phyloP scores from a whole-genome alignment of 2,113 vertebrate species.

The Pavo muticus region DNA sequence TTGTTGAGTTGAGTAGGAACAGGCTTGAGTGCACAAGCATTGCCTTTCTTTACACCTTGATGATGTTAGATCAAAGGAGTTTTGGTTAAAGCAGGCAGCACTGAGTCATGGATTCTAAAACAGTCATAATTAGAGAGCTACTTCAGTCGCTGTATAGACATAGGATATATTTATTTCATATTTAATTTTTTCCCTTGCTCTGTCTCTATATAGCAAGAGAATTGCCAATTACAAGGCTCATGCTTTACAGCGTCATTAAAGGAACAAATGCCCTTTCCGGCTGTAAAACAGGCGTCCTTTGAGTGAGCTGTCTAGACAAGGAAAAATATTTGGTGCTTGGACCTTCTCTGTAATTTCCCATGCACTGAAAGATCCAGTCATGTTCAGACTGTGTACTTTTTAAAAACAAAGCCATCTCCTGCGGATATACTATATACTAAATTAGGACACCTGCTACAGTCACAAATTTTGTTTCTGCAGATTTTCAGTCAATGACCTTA shows the following conservation, averaged over 20 bases:
- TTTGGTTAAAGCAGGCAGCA: conserved; percentile 20
- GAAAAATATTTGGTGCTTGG: conserved; percentile 72
- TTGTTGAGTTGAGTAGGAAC: not conserved
- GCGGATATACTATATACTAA: not conserved
- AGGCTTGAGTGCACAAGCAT: accelerated
- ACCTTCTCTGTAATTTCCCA: conserved; percentile 43
- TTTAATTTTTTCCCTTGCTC: not conserved
- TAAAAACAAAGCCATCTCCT: not conserved
- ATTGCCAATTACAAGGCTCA: conserved; percentile 5
- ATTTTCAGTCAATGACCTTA: conserved; percentile 17
- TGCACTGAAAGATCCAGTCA: not conserved
- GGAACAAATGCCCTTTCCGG: conserved; percentile 64
- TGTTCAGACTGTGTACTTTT: not conserved
- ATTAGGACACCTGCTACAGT: conserved; percentile 5
- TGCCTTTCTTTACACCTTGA: not conserved
- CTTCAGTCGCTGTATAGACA: not conserved
- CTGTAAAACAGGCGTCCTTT: conserved; percentile 70
- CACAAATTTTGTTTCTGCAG: not conserved
- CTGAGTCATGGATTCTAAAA: not conserved
- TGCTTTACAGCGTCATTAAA: conserved; percentile 69
- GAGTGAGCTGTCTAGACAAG: conserved; percentile 76
- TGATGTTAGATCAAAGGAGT: not conserved
- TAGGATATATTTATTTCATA: not conserved
- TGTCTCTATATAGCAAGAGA: conserved; percentile 17
- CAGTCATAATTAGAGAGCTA: not conserved